phyloP scores from a whole-genome alignment of 2,888 invertebrate species.

The Latrodectus hesperus region DNA sequence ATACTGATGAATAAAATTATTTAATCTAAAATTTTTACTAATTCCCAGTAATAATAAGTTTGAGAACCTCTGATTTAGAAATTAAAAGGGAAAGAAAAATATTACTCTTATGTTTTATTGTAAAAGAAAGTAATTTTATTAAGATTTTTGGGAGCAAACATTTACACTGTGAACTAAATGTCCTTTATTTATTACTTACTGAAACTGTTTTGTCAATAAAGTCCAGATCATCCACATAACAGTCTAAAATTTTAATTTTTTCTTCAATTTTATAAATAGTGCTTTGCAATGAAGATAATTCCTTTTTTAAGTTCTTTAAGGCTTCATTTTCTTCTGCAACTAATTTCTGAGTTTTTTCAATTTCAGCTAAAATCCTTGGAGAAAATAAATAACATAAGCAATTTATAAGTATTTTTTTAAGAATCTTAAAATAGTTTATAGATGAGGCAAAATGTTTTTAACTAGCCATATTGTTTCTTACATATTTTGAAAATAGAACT shows the following conservation, averaged over 20 bases:
- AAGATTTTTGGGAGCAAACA: not conserved
- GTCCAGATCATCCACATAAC: conserved; percentile 66
- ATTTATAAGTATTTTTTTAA: not conserved
- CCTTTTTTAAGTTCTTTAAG: conserved; percentile 51
- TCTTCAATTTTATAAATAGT: conserved; percentile 58
- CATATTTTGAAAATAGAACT: too few species aligned
- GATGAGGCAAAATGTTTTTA: too few species aligned
- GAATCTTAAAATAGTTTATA: too few species aligned
- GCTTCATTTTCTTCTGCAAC: conserved; percentile 66
- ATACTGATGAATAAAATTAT: too few species aligned
- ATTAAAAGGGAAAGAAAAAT: too few species aligned
- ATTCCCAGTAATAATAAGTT: too few species aligned
- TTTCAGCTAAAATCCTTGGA: conserved; percentile 56
- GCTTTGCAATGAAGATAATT: conserved; percentile 43
- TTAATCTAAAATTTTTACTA: too few species aligned
- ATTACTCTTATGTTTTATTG: too few species aligned
- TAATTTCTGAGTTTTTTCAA: conserved; percentile 57
- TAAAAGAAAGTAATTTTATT: conserved; percentile 1
- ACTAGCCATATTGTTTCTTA: too few species aligned
- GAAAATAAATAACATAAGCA: not conserved
- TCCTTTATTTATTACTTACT: conserved; percentile 34
- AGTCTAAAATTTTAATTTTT: conserved; percentile 59
- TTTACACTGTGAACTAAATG: not conserved
- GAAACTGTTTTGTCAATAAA: conserved; percentile 60
- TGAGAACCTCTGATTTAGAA: too few species aligned